These are phyloP conservation scores for Smittia sp. DNA, from an alignment of 2,888 invertebrate species.

Conservation along the genomic window DNA sequence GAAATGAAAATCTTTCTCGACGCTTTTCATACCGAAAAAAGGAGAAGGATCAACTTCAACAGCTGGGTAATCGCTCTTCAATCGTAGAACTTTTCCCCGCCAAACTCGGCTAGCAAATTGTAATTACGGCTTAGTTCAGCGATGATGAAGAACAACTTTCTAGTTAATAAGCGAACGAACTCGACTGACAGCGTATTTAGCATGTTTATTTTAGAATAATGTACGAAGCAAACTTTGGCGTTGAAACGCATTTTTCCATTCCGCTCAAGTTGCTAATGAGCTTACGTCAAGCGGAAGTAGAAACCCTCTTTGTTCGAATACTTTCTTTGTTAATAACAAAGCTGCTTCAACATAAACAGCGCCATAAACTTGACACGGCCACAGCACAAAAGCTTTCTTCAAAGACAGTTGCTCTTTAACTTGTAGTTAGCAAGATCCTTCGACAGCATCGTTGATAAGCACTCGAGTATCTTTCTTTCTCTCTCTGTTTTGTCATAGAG, in stretches of 20 bases:
- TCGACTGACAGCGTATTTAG: background rate
- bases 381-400: too few species aligned
- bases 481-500: too few species aligned
- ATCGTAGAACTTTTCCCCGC: background rate
- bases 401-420: too few species aligned
- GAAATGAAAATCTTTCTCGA: background rate
- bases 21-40: background rate
- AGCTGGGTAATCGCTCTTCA: background rate
- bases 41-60: constrained; percentile 12
- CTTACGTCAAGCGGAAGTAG: background rate
- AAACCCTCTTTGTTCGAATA: background rate
- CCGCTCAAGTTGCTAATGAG: background rate
- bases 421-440: too few species aligned
- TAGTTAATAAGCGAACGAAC: too few species aligned
- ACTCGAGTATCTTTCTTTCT: too few species aligned
- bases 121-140: background rate
- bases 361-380: too few species aligned
- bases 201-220: background rate
- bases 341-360: background rate
- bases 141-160: background rate
- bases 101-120: background rate
- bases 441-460: too few species aligned
- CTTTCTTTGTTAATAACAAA: background rate
- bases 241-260: background rate
- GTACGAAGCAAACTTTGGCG: background rate